These are phyloP conservation scores for Cremastobaeus sp. DNA, from an alignment of 2,888 invertebrate genomes.

Conservation along the genomic window DNA sequence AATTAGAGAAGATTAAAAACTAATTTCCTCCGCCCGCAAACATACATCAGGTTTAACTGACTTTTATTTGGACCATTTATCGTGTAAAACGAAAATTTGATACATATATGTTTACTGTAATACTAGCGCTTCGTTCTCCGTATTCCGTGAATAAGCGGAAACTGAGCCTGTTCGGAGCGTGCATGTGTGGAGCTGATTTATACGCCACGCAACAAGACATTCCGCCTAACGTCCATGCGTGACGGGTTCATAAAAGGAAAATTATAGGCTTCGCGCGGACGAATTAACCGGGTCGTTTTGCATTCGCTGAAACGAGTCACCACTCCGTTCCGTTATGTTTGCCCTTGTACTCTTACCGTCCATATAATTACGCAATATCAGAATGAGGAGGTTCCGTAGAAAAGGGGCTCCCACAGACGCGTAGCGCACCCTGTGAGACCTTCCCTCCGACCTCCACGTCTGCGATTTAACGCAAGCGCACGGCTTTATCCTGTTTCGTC, in stretches of 20 bases:
- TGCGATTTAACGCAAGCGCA: constrained; percentile 50
- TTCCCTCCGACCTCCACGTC: constrained; percentile 19
- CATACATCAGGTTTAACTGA: constrained; percentile 13
- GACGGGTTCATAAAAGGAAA: constrained; percentile 67
- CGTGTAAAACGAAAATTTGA: constrained; percentile 19
- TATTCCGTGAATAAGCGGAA: constrained; percentile 55
- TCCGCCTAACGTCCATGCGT: constrained; percentile 64
- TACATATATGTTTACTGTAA: constrained; percentile 15
- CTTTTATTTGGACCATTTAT: constrained; percentile 30
- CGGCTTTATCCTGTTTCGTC: constrained; percentile 53
- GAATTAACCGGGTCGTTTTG: constrained; percentile 61
- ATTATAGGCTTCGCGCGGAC: constrained; percentile 64
- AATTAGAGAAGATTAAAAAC: constrained; percentile 12
- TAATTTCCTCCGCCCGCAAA: constrained; percentile 5
- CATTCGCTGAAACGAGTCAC: constrained; percentile 60
- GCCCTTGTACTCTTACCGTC: constrained; percentile 69
- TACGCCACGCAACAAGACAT: constrained; percentile 59
- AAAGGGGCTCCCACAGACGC: constrained; percentile 36
- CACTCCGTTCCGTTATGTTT: constrained; percentile 63
- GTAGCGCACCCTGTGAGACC: constrained; percentile 48
- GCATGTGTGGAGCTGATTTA: constrained; percentile 55
- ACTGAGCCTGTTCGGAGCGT: constrained; percentile 54
- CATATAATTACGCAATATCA: constrained; percentile 73
- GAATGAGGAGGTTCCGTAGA: constrained; percentile 61
- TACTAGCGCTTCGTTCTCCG: constrained; percentile 12